phyloP scores from a whole-genome alignment of 2,888 invertebrate genomes.

The Drosophila leonis region DNA sequence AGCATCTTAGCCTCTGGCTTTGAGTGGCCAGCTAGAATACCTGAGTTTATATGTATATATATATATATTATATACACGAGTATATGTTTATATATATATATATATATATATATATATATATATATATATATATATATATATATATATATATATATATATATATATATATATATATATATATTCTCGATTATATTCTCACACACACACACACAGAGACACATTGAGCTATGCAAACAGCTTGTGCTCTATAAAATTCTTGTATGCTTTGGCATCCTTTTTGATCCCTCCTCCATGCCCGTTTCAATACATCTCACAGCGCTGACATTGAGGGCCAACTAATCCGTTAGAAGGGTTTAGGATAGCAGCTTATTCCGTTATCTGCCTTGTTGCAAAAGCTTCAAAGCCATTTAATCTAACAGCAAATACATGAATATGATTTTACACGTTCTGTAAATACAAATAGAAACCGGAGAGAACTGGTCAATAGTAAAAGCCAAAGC shows the following conservation, averaged over 20 bases:
- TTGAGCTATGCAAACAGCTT: conserved; percentile 47
- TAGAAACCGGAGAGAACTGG: neutral
- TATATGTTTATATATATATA: conserved; percentile 11
- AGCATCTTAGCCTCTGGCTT: conserved; percentile 20
- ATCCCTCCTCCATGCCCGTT: conserved; percentile 60
- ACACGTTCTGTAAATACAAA: neutral
- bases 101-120: conserved; percentile 1
- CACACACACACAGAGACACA: conserved; percentile 22
- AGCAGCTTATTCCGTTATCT: conserved; percentile 28
- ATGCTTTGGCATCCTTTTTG: conserved; percentile 61
- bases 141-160: conserved; percentile 9
- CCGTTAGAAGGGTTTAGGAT: conserved; percentile 41
- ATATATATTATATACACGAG: neutral
- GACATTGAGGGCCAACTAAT: conserved; percentile 44
- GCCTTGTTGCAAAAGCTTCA: conserved; percentile 38
- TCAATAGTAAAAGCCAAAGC: neutral
- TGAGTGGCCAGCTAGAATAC: conserved; percentile 31
- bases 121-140: neutral
- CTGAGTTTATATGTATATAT: conserved; percentile 3
- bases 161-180: conserved; percentile 2
- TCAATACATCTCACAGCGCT: conserved; percentile 35
- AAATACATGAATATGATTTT: conserved; percentile 24
- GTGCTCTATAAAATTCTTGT: conserved; percentile 52
- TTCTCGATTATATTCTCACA: conserved; percentile 22
- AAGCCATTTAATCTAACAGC: conserved; percentile 31